Evolutionary conservation across 1,140 invertebrate species (phyloP).

Genomic region (Anastrepha obliqua): DNA sequence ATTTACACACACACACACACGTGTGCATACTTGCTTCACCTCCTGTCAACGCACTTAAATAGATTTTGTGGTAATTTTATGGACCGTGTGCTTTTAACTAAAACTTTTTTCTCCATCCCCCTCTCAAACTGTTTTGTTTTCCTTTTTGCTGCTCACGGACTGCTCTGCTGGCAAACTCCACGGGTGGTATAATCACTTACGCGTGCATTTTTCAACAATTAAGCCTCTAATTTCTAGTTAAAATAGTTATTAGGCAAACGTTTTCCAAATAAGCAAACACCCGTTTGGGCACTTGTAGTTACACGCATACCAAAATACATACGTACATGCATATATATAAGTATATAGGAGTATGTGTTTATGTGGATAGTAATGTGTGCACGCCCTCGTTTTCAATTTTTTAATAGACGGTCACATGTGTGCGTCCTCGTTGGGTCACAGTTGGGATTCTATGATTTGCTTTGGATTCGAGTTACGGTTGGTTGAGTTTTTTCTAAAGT

Average conservation of each 20-base stretch:
- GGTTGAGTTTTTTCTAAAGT: too few relatives aligned
- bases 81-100: background rate
- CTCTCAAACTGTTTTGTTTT: background rate
- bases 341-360: background rate
- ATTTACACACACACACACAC: background rate
- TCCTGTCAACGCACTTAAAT: conserved; percentile 21
- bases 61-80: conserved; percentile 25
- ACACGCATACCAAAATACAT: background rate
- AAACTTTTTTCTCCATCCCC: background rate
- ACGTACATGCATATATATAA: background rate
- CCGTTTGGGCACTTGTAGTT: background rate
- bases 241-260: conserved; percentile 41
- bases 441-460: background rate
- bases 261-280: background rate
- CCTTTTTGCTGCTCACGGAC: background rate
- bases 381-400: background rate
- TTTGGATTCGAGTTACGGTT: background rate
- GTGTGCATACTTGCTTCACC: background rate
- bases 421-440: background rate
- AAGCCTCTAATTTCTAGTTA: conserved; percentile 2
- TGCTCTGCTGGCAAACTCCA: conserved; percentile 4
- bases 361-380: background rate
- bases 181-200: background rate
- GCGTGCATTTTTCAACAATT: conserved; percentile 6
- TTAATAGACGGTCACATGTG: background rate